Base-by-base conservation (phyloP, 2,113 vertebrate genomes). In the Austrofundulus limnaeus region DNA sequence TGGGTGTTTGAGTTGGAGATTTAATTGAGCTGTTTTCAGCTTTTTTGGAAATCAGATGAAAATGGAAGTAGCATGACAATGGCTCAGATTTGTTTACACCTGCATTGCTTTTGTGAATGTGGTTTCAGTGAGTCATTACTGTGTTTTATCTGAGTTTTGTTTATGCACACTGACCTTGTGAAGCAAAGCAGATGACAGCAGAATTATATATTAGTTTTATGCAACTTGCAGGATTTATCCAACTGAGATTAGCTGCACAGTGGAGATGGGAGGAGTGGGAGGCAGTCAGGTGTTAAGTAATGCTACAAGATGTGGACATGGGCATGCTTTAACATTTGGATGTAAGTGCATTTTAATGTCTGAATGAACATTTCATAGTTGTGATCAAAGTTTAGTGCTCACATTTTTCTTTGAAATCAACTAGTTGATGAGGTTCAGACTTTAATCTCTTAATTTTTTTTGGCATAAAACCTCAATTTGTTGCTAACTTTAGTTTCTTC, bases 111-210 rank as follows among this genome's bases (percentile, higher is more conserved):
- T 21, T 67, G 42, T 46, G 43, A 75, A 13, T 61, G 47, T 37
- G 7, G 2, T 21, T 60, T 68, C 15, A 23, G 54, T 84, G 79
- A 85, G 63, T 87, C 74, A 81, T 55, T 79, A 41, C 51, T 54
- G 51, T 79, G 85, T 83, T 85, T 83, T 82, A 62, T 64, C 37
- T 2, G 8, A 13, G 10, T 10, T 53, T 16, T 1, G 34, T 60
- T 64, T 63, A 42, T 61, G 59, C 41, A 39, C 34, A 34, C 34
- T 70, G 77, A 70, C 53, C 71, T 43, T 6, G 28, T 16, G 15
- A 15, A 58, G n/a, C 39, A 19, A 8, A 62, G 43, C 41, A 16
- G n/a, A 25, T 37, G 63, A 42, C 24, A 52, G 12, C 23, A 16
- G 1, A 31, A 31, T 31, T 39, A 54, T 53, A 64, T 70, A 37